Evolutionary conservation across 2,888 invertebrate genomes (phyloP).

Genomic region (Drosophila nr. medialis): DNA sequence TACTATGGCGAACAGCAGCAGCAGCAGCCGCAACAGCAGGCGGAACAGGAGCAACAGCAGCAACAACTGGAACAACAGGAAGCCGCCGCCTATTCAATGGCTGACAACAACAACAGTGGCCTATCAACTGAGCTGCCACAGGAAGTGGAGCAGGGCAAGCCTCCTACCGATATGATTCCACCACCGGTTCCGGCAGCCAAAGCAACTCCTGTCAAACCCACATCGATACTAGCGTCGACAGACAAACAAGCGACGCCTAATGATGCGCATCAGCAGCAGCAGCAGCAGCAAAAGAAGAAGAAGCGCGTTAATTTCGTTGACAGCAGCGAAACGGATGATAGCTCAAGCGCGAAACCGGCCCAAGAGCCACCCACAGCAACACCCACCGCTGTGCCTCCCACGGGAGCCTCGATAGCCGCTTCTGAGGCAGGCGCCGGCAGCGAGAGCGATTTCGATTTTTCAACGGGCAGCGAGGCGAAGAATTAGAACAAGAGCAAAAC

Average conservation of each 20-base stretch:
- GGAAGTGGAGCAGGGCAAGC: conserved; percentile 52
- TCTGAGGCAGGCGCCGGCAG: conserved; percentile 45
- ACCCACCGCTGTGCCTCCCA: conserved; percentile 14
- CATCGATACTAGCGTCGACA: conserved; percentile 78
- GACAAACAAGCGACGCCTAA: conserved; percentile 78
- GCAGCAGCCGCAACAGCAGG: conserved; percentile 26
- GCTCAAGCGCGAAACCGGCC: conserved; percentile 75
- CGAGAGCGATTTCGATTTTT: conserved; percentile 85
- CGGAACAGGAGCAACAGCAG: conserved; percentile 1
- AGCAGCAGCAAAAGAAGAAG: conserved; percentile 82
- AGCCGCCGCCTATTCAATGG: not conserved
- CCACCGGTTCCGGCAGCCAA: conserved; percentile 41
- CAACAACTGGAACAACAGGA: not conserved
- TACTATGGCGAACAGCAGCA: conserved; percentile 66
- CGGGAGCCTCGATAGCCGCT: conserved; percentile 30
- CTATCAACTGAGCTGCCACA: conserved; percentile 35
- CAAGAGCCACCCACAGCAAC: conserved; percentile 40
- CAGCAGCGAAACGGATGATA: conserved; percentile 84
- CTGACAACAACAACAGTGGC: conserved; percentile 31
- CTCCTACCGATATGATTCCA: conserved; percentile 30
- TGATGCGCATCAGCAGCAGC: conserved; percentile 75
- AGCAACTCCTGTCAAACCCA: conserved; percentile 61
- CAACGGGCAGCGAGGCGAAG: conserved; percentile 78
- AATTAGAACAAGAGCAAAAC: conserved; percentile 76
- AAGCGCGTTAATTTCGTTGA: conserved; percentile 84